Evolutionary conservation across 2,113 vertebrate genomes (phyloP).

Genomic region (Chaetops frenatus): DNA sequence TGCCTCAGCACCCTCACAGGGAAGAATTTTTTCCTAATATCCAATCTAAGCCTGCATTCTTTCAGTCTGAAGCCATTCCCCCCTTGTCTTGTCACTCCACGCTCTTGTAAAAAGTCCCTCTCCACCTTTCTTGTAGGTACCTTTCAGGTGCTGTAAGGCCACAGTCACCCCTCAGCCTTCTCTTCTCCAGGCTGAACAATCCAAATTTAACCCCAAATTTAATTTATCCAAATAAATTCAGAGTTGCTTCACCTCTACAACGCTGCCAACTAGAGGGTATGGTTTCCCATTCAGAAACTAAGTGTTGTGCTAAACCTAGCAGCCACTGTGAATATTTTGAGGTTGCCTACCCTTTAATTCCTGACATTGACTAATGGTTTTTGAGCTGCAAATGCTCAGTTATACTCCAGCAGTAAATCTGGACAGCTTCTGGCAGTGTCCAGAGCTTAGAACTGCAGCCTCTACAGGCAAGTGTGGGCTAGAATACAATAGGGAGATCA

Average conservation of each 20-base stretch:
- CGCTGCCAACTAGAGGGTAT: neutral
- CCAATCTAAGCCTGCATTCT: neutral
- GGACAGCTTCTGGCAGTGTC: neutral
- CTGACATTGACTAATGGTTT: neutral
- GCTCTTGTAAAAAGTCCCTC: neutral
- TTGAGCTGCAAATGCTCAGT: rapidly evolving
- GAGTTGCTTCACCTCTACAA: neutral
- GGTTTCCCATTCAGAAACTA: neutral
- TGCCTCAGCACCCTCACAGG: neutral
- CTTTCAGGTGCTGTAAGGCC: neutral
- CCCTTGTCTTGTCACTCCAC: neutral
- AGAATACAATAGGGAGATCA: neutral
- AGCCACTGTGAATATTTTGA: neutral
- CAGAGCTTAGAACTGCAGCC: neutral
- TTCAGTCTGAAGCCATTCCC: neutral
- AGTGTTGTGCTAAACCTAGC: neutral
- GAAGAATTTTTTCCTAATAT: neutral
- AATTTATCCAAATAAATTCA: neutral
- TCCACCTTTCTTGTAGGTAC: neutral
- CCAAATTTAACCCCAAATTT: neutral
- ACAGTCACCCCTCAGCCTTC: neutral
- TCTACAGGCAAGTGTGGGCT: neutral
- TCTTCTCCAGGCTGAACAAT: neutral
- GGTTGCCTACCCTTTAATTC: neutral
- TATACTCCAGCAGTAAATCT: neutral